Base-by-base conservation (phyloP, 92 coral and sea anemone genomes). In the Desmophyllum pertusum region DNA sequence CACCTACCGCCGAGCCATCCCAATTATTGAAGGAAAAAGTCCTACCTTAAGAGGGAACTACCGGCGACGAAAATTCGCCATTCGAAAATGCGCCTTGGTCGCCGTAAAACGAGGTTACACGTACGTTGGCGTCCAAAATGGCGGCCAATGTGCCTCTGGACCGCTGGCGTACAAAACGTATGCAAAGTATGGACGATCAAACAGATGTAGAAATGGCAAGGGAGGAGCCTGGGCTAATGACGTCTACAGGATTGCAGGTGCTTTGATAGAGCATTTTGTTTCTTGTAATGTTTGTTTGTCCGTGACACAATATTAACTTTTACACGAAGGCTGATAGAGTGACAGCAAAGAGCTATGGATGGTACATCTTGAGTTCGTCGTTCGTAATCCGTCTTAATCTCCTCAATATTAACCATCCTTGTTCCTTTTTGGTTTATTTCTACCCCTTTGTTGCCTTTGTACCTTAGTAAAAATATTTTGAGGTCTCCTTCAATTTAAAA, bases 1-100 rank as follows among this genome's bases (percentile, higher is more conserved):
- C 81, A 90, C 69, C n/a, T 61, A 55, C 18, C 90, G 63, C 41
- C 50, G 93, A 82, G 93, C 93, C 3, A 85, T 82, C 51, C 89
- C 84, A 8, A 66, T 50, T 11, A n/a, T 77, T 29, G 89, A 85
- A 40, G 85, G 84, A 21, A 63, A 17, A 41, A 67, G 70, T 33
- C 81, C 75, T 11, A 42, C 76, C 46, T n/a, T 84, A 30, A 35
- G 81, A 64, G 88, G 83, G n/a, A 84, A 84, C 75, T 82, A 82
- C 79, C 51, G 41, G 14, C 79, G 79, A 39, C 70, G 86, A 53
- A 40, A 6, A 18, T 31, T 69, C 42, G 82, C 87, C 35, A 63
- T 84, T 62, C 75, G 14, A 70, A 66, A 48, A 46, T 84, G 87
- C 35, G 87, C 87, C 36, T 57, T 72, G 5, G 81, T 61, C 36